These are phyloP conservation scores for Serripes groenlandicus DNA, from an alignment of 2,888 invertebrate genomes.

Conservation along the genomic window DNA sequence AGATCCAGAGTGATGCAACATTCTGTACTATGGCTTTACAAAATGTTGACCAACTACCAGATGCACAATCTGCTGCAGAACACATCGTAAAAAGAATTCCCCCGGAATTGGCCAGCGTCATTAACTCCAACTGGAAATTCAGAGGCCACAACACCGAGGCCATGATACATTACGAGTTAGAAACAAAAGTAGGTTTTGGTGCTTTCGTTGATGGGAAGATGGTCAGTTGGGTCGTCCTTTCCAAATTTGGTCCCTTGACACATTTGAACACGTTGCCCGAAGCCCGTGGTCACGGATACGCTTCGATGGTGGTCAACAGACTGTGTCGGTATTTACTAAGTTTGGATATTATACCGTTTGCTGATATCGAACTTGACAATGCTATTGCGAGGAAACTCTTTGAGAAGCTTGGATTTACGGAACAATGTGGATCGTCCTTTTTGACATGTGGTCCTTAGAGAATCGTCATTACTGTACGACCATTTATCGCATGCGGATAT, in stretches of 20 bases:
- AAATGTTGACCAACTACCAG: neutral
- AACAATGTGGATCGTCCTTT: no score
- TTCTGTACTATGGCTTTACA: neutral
- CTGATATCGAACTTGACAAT: slow-evolving; percentile 1
- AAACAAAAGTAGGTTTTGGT: neutral
- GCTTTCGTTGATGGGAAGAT: slow-evolving; percentile 1
- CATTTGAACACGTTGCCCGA: neutral
- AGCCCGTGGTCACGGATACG: neutral
- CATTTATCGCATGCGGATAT: no score
- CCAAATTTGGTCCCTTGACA: neutral
- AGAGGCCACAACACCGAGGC: neutral
- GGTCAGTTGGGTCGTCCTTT: slow-evolving; percentile 3
- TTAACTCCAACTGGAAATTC: slow-evolving; percentile 2
- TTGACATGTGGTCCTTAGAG: no score
- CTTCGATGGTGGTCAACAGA: neutral
- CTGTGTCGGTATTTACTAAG: neutral
- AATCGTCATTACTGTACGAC: no score
- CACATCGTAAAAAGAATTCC: slow-evolving; percentile 3
- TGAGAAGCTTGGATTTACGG: neutral
- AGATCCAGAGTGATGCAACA: neutral
- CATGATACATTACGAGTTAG: neutral
- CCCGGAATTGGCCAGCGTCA: neutral
- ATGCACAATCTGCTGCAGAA: neutral
- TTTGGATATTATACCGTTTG: neutral
- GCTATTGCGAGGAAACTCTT: neutral